Percentiles rank a stretch among this genome's conserved stretches.
Evolutionary conservation across 2,888 invertebrate genomes (phyloP).

Genomic region (Drosophila kambysellisi): DNA sequence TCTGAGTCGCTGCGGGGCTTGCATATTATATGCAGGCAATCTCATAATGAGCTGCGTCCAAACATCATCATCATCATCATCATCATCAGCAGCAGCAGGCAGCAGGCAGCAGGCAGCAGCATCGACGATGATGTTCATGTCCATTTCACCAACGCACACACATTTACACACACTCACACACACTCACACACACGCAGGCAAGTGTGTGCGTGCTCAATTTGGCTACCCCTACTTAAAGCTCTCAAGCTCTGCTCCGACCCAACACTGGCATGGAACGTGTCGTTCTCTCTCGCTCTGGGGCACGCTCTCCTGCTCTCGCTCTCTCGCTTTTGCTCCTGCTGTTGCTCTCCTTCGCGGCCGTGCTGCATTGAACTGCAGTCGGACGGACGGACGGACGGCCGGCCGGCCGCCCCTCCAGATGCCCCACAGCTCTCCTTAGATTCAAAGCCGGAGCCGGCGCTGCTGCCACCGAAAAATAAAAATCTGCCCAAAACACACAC

Average conservation of each 20-base stretch:
- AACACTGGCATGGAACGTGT: constrained; percentile 2
- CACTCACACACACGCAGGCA: constrained; percentile 1
- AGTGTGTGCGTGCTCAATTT: constrained; percentile 48
- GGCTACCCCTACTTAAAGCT: constrained; percentile 75
- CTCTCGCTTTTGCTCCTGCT: background rate
- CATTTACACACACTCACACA: constrained; percentile 27
- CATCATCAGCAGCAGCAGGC: constrained; percentile 33
- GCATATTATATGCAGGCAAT: constrained; percentile 75
- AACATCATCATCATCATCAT: constrained; percentile 24
- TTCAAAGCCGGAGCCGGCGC: constrained; percentile 45
- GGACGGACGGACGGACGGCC: constrained; percentile 18
- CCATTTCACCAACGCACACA: constrained; percentile 32
- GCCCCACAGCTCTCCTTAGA: constrained; percentile 11
- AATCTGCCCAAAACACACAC: constrained; percentile 77
- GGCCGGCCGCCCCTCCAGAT: constrained; percentile 25
- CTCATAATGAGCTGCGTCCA: constrained; percentile 61
- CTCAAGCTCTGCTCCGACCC: constrained; percentile 62
- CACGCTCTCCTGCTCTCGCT: constrained; percentile 13
- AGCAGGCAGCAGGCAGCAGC: constrained; percentile 13
- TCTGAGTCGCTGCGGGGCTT: constrained; percentile 73
- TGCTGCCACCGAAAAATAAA: constrained; percentile 76
- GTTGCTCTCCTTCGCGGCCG: constrained; percentile 6
- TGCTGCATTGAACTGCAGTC: constrained; percentile 41
- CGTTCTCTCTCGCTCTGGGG: constrained; percentile 21
- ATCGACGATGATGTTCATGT: constrained; percentile 30